Evolutionary conservation across 2,888 invertebrate genomes (phyloP).

Genomic region (Enoplolaimus lenunculus): DNA sequence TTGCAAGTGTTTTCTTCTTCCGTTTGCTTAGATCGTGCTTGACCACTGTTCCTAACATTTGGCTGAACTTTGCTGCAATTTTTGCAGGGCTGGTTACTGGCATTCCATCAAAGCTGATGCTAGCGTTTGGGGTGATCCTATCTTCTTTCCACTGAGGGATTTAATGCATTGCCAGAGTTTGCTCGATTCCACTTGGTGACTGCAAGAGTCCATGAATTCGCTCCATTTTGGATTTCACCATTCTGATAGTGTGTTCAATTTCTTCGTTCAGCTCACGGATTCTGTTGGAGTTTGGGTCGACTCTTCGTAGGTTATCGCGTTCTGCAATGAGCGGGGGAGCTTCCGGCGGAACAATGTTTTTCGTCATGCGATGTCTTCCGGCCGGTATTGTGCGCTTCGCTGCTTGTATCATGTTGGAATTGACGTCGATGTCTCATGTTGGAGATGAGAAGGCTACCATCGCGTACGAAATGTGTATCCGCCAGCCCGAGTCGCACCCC

Average conservation of each 20-base stretch:
- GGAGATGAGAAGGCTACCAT: background rate
- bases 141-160: background rate
- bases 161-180: background rate
- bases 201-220: background rate
- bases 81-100: background rate
- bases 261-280: background rate
- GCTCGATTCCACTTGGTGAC: background rate
- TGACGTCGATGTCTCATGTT: background rate
- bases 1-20: background rate
- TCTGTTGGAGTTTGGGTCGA: background rate
- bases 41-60: background rate
- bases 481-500: too few relatives aligned
- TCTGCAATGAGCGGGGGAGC: background rate
- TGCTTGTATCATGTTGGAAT: background rate
- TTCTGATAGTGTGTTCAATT: background rate
- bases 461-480: too few relatives aligned
- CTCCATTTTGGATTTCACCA: background rate
- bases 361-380: too few relatives aligned
- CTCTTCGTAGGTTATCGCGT: background rate
- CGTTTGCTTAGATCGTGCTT: background rate
- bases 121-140: background rate
- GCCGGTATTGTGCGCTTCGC: background rate
- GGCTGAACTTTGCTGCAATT: background rate
- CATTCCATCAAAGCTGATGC: background rate
- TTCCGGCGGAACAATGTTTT: background rate